phyloP scores from a whole-genome alignment of 2,797 vertebrate species.

The Ptychobarbus kaznakovi region DNA sequence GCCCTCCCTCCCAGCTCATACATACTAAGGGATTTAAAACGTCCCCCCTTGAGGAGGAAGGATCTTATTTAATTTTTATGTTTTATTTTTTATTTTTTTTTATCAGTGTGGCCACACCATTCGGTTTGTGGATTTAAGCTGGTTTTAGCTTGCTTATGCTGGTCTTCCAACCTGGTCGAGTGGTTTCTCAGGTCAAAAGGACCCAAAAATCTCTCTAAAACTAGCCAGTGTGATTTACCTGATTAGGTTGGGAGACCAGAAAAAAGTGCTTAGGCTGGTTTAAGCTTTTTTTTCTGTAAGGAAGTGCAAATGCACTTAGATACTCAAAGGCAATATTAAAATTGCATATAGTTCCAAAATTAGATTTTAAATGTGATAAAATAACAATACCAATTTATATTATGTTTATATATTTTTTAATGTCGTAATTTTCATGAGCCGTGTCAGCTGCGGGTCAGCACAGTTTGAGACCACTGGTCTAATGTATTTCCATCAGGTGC shows the following conservation, averaged over 20 bases:
- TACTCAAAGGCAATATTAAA: neutral
- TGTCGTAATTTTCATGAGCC: neutral
- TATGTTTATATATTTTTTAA: neutral
- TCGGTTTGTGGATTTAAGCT: neutral
- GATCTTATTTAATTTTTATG: neutral
- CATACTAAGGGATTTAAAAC: constrained; percentile 51
- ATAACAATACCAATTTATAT: neutral
- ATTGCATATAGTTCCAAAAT: neutral
- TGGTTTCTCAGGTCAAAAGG: neutral
- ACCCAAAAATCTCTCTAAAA: neutral
- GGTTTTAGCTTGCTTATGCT: neutral
- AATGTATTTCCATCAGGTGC: constrained; percentile 61
- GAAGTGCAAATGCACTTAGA: neutral
- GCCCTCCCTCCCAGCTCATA: constrained; percentile 52
- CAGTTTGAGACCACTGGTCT: neutral
- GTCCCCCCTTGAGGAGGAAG: constrained; percentile 46
- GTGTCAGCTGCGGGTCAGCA: neutral
- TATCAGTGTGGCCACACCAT: neutral
- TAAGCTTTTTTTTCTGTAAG: neutral
- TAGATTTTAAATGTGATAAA: neutral
- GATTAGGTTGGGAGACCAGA: neutral
- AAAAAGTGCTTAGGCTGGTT: neutral
- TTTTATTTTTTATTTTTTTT: neutral
- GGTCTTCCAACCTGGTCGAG: neutral
- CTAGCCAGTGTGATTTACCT: neutral